Evolutionary conservation across 2,797 vertebrate genomes (phyloP), one percentile per base, ranked within the genome.

Genomic region (Chiroxiphia lanceolata): DNA sequence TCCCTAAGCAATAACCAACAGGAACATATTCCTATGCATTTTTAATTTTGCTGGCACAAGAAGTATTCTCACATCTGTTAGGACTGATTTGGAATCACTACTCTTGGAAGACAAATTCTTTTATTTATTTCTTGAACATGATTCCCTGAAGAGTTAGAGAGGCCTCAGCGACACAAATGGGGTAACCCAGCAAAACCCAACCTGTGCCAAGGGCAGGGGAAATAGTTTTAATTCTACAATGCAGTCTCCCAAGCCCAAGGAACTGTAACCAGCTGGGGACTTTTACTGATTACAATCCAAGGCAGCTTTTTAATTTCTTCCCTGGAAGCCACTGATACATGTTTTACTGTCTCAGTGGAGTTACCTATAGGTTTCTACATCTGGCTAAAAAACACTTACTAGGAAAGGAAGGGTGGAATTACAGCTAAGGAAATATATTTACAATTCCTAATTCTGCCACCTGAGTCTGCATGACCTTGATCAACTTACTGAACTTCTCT

Each of bases 31-130:
- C 93, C 84, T 93, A 72, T 76, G 94, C 88, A 90, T 87, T 76
- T 91, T 93, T 87, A 84, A 87, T 92, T 95, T 95, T 94, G 72
- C 89, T 96, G 93, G 93, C 83, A 94, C 79, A 90, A 88, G 50
- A 90, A 63, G 12, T 81, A 86, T 56, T 81, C 85, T 94, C 91
- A 95, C 89, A 96, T 95, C 94, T 94, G 91, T 69, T 90, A 88
- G 38, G 47, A 76, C 51, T 72, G 92, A 93, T 90, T 86, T 95
- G 69, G 54, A 94, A 95, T 69, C 59, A 20, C 63, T 86, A 6
- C 59, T 76, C 82, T 76, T 81, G 63, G 84, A 86, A 93, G 68
- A 83, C 36, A 85, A 57, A 89, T 68, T 68, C 63, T 91, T 81
- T 51, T 82, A 90, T 91, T 94, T 85, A 71, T 94, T 91, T 90